Conservation (phyloP, 2,888 invertebrate genomes). For the Acleris holmiana region DNA sequence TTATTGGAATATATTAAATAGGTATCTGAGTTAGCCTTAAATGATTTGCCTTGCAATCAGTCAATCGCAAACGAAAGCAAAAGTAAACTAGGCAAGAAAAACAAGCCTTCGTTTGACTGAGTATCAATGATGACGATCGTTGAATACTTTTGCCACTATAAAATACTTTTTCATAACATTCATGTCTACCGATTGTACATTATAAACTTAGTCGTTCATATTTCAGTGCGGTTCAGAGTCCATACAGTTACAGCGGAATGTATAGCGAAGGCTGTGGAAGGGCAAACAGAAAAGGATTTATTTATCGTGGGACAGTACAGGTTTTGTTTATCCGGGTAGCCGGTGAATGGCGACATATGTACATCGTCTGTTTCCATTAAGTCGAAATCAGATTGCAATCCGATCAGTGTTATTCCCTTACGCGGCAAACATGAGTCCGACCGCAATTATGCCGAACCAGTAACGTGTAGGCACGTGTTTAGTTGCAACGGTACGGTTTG, state of each 20-base stretch:
- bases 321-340: constrained; percentile 23
- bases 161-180: neutral
- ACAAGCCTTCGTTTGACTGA: no score
- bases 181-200: neutral
- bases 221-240: no score
- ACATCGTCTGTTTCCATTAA: constrained; percentile 34
- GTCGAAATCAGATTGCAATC: constrained; percentile 35
- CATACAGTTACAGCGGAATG: constrained; percentile 2
- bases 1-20: no score
- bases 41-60: no score
- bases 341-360: constrained; percentile 31
- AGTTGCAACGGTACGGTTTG: no score
- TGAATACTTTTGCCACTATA: no score
- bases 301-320: constrained; percentile 23
- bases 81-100: no score
- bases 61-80: no score
- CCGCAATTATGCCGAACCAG: no score
- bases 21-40: no score
- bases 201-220: neutral
- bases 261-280: constrained; percentile 6
- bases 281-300: constrained; percentile 17
- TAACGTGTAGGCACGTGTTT: no score
- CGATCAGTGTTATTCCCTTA: constrained; percentile 13
- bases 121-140: no score
- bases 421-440: neutral